Evolutionary conservation across 2,113 vertebrate genomes (phyloP).

Genomic region (Pavo muticus): DNA sequence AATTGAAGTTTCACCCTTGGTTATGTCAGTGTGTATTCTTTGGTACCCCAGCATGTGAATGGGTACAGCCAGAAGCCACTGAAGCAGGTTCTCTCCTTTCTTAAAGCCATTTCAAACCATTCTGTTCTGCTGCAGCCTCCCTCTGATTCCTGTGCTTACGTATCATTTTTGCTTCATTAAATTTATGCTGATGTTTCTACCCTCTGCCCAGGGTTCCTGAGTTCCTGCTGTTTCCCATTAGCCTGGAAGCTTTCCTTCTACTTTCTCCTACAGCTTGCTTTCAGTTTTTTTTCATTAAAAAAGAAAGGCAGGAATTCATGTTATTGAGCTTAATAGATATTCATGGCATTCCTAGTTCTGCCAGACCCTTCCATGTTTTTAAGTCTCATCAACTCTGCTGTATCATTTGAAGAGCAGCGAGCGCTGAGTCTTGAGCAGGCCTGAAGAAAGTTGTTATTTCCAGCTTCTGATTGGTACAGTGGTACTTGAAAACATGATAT

Average conservation of each 20-base stretch:
- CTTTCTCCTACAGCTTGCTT: not conserved
- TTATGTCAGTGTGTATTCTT: not conserved
- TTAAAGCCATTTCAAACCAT: not conserved
- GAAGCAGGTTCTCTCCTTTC: not conserved
- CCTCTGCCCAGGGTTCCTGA: not conserved
- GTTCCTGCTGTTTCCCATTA: not conserved
- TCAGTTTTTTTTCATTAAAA: not conserved
- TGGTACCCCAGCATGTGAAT: not conserved
- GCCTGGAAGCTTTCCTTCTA: not conserved
- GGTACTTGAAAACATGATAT: not conserved
- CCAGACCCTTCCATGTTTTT: not conserved
- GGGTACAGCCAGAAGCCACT: not conserved
- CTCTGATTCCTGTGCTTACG: not conserved
- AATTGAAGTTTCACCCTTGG: not conserved
- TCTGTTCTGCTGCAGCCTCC: not conserved
- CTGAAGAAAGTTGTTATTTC: not conserved
- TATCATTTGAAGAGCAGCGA: rapidly evolving
- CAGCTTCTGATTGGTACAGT: not conserved
- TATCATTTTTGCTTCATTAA: not conserved
- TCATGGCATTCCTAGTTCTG: not conserved
- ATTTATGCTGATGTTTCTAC: not conserved
- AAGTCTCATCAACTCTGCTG: not conserved
- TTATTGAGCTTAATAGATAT: not conserved
- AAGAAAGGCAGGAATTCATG: not conserved
- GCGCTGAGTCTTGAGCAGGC: not conserved